Percentiles rank a stretch among this genome's conserved stretches.
Evolutionary conservation across 92 coral and sea anemone species (phyloP).

Genomic region (Epizoanthus scotinus): DNA sequence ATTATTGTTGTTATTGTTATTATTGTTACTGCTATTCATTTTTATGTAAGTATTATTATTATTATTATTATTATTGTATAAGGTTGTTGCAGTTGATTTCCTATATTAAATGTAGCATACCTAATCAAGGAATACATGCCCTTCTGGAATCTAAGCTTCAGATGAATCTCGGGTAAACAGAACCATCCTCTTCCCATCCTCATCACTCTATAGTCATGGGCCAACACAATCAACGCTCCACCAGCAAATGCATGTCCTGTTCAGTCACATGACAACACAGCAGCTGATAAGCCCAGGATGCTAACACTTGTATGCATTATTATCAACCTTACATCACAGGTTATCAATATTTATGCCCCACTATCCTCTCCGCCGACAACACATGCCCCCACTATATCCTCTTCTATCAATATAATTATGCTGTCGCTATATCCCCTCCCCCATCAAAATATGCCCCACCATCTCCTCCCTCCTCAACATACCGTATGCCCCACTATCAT

Average conservation of each 20-base stretch:
- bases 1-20: too few species aligned
- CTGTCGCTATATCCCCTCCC: too few species aligned
- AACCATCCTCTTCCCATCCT: constrained; percentile 74
- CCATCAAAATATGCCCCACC: too few species aligned
- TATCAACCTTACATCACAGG: neutral
- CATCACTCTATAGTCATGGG: constrained; percentile 80
- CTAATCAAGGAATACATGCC: constrained; percentile 49
- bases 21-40: too few species aligned
- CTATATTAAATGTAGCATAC: constrained; percentile 25
- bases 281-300: neutral
- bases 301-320: neutral
- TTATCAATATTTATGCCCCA: neutral
- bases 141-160: constrained; percentile 40
- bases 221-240: constrained; percentile 63
- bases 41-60: too few species aligned
- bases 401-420: too few species aligned
- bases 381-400: too few species aligned
- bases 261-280: neutral
- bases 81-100: too few species aligned
- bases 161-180: constrained; percentile 70
- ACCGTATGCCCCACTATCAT: too few species aligned
- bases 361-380: neutral
- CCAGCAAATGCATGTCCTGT: constrained; percentile 84
- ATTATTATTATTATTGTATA: too few species aligned
- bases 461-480: too few species aligned